Percentiles rank a stretch among this genome's conserved stretches.
Conservation (phyloP, 1,140 invertebrate genomes). For the Pseudomyrmex concolor region DNA sequence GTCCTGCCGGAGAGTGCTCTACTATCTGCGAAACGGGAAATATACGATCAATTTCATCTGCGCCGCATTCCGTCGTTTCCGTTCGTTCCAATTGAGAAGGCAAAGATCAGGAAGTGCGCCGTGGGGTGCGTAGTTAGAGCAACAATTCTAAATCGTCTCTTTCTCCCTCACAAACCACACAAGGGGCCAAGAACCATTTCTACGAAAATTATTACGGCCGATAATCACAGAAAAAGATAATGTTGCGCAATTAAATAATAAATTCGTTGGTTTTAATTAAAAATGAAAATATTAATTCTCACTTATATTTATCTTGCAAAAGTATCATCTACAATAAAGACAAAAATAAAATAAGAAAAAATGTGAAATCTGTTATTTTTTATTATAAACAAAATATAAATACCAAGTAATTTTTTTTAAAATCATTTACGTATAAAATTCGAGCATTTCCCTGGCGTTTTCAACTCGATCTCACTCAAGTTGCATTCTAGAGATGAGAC, state of each 20-base stretch:
- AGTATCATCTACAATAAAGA: too few relatives aligned
- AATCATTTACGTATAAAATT: background rate
- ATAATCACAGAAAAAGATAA: background rate
- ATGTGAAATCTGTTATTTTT: too few relatives aligned
- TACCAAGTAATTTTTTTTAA: too few relatives aligned
- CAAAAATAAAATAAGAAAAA: too few relatives aligned
- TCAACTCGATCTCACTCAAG: background rate
- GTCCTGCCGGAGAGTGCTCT: background rate
- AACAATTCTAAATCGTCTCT: background rate
- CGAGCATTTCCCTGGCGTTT: background rate
- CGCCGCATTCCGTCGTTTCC: conserved; percentile 17
- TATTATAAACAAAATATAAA: too few relatives aligned
- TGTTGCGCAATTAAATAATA: background rate
- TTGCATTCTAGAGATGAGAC: conserved; percentile 23
- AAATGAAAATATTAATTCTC: too few relatives aligned
- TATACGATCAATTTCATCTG: conserved; percentile 39
- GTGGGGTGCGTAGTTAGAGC: background rate
- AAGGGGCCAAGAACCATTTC: background rate
- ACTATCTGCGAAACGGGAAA: conserved; percentile 23
- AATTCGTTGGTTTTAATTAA: too few relatives aligned
- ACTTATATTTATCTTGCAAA: too few relatives aligned
- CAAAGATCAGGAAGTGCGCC: conserved; percentile 3
- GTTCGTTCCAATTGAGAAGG: conserved; percentile 26
- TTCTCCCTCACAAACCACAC: too few relatives aligned
- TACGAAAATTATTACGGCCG: background rate